phyloP scores from a whole-genome alignment of 2,797 vertebrate species.

The Trachurus trachurus region DNA sequence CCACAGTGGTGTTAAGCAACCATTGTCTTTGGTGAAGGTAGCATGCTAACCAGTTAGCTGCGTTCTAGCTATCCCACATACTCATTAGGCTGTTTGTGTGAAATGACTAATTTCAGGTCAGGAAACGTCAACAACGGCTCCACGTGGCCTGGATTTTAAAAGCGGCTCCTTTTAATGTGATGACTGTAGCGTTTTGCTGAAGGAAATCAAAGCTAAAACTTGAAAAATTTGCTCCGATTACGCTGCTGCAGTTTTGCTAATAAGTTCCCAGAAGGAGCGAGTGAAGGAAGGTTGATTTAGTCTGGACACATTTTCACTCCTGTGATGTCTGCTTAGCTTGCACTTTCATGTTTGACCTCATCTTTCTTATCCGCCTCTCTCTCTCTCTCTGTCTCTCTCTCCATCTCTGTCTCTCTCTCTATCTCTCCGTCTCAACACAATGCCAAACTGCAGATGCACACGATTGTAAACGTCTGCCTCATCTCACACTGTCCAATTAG shows the following conservation, averaged over 20 bases:
- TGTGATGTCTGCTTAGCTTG: conserved; percentile 54
- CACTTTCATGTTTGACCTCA: conserved; percentile 47
- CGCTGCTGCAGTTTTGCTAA: conserved; percentile 22
- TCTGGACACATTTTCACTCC: conserved; percentile 44
- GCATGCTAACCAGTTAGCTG: too few relatives aligned
- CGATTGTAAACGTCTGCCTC: conserved; percentile 33
- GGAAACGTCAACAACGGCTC: conserved; percentile 1
- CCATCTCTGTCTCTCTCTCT: neutral
- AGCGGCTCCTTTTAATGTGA: conserved; percentile 14
- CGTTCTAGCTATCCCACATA: too few relatives aligned
- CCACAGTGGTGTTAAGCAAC: too few relatives aligned
- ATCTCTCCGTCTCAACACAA: conserved; percentile 13
- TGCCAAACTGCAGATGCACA: conserved; percentile 58
- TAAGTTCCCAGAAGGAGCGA: conserved; percentile 47
- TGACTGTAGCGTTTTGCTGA: neutral
- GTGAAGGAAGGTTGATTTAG: conserved; percentile 46
- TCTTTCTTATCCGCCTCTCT: neutral
- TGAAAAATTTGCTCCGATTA: conserved; percentile 21
- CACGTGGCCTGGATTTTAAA: neutral
- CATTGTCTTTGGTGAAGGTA: too few relatives aligned
- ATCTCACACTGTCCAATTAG: conserved; percentile 61
- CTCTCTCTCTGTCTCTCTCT: neutral
- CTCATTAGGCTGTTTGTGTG: too few relatives aligned
- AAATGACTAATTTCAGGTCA: neutral
- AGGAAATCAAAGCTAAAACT: conserved; percentile 32